Evolutionary conservation across 2,113 vertebrate genomes (phyloP).

Genomic region (Echinops telfairi): DNA sequence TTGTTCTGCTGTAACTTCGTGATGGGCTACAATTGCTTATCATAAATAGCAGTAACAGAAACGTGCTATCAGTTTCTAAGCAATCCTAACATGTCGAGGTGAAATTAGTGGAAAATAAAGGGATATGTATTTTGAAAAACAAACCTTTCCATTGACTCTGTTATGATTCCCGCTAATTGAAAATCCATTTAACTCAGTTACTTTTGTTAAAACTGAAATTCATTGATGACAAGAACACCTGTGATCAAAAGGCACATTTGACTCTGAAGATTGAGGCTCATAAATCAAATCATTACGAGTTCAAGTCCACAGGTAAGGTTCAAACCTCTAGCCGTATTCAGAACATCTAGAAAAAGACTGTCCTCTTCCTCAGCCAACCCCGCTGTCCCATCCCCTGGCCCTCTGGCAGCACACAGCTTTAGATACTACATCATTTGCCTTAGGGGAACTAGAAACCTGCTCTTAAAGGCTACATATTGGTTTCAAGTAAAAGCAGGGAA

Average conservation of each 20-base stretch:
- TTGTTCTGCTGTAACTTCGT: not conserved
- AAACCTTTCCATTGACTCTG: not conserved
- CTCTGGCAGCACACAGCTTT: not conserved
- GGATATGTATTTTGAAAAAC: not conserved
- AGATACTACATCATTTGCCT: not conserved
- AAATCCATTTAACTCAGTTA: no score
- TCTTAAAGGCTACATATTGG: conserved; percentile 19
- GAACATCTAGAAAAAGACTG: not conserved
- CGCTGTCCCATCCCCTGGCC: not conserved
- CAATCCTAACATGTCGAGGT: not conserved
- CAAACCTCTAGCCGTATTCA: not conserved
- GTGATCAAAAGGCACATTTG: not conserved
- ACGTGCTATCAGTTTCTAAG: not conserved
- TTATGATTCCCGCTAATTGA: not conserved
- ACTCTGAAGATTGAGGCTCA: not conserved
- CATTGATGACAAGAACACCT: not conserved
- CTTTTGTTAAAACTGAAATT: no score
- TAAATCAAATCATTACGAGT: not conserved
- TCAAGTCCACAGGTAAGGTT: not conserved
- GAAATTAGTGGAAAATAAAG: not conserved
- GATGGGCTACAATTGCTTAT: not conserved
- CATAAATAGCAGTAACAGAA: not conserved
- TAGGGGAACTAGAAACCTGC: not conserved
- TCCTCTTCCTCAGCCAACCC: not conserved
- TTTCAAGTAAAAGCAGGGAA: not conserved